A percentile compares a stretch with the other conserved stretches of the same genome.
phyloP scores from a whole-genome alignment of 2,797 vertebrate genomes.

The Lates japonicus region DNA sequence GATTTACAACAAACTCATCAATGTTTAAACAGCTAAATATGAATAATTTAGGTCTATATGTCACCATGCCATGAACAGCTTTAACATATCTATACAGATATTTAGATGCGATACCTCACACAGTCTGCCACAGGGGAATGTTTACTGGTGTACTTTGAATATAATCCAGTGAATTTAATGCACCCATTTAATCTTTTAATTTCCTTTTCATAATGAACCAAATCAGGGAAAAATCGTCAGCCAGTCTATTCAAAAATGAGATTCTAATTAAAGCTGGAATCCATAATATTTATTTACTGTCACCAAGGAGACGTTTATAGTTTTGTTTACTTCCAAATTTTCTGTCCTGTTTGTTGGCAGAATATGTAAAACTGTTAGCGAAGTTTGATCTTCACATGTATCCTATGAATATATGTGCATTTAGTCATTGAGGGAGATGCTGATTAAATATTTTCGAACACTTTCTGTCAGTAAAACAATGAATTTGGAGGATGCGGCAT shows the following conservation, averaged over 20 bases:
- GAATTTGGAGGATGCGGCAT: background rate
- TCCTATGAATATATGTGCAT: background rate
- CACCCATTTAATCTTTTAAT: slow-evolving; percentile 19
- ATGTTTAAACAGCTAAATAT: slow-evolving; percentile 45
- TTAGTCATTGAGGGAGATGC: background rate
- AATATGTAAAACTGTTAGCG: background rate
- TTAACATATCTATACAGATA: background rate
- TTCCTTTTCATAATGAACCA: slow-evolving; percentile 4
- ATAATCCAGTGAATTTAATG: background rate
- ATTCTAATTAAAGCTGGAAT: slow-evolving; percentile 35
- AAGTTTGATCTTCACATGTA: background rate
- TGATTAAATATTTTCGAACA: background rate
- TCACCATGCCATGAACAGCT: slow-evolving; percentile 10
- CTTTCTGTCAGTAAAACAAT: background rate
- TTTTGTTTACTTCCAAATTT: background rate
- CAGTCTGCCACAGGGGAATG: background rate
- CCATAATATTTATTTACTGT: background rate
- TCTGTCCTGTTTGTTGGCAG: background rate
- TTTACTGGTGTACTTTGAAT: background rate
- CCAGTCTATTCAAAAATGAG: background rate
- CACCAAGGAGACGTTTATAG: background rate
- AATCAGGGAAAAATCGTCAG: background rate
- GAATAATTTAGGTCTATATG: slow-evolving; percentile 49
- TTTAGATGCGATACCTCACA: background rate
- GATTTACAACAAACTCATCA: slow-evolving; percentile 42